Conservation (phyloP, 2,797 vertebrate species). For the Bradypodion pumilum region DNA sequence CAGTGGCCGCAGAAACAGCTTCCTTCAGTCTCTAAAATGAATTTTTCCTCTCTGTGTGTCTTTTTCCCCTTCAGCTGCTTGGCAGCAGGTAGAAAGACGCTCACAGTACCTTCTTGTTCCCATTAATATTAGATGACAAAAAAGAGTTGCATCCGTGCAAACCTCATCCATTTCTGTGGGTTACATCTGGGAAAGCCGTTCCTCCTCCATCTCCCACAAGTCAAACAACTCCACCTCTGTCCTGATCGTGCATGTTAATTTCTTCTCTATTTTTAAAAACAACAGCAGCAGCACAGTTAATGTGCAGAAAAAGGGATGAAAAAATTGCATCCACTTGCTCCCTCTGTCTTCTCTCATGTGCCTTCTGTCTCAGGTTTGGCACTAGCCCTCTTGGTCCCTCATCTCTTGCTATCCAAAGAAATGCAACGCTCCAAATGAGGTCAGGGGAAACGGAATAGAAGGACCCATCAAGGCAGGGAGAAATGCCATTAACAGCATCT, state of each 20-base stretch:
- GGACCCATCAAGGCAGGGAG: neutral
- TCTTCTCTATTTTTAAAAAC: neutral
- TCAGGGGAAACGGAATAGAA: constrained; percentile 20
- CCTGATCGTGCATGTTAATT: neutral
- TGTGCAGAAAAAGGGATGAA: neutral
- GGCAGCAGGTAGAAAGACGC: constrained; percentile 16
- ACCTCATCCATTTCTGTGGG: neutral
- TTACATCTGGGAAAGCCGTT: neutral
- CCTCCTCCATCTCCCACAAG: constrained; percentile 21
- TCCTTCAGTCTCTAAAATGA: neutral
- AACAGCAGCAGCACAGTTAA: neutral
- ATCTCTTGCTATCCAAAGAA: constrained; percentile 30
- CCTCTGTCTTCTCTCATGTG: neutral
- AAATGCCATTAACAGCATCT: neutral
- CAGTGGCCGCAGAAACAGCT: neutral
- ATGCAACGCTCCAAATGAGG: constrained; percentile 48
- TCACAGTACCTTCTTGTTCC: constrained; percentile 4
- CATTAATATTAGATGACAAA: neutral
- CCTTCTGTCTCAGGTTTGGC: neutral
- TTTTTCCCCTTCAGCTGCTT: constrained; percentile 10
- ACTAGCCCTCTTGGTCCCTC: constrained; percentile 23
- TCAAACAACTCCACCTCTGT: constrained; percentile 37
- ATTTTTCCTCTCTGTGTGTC: neutral
- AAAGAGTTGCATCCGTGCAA: neutral
- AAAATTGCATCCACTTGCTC: neutral